Percentiles rank a stretch among this genome's conserved stretches.
Conservation (phyloP, 2,888 invertebrate species). For the Petrolisthes manimaculis region DNA sequence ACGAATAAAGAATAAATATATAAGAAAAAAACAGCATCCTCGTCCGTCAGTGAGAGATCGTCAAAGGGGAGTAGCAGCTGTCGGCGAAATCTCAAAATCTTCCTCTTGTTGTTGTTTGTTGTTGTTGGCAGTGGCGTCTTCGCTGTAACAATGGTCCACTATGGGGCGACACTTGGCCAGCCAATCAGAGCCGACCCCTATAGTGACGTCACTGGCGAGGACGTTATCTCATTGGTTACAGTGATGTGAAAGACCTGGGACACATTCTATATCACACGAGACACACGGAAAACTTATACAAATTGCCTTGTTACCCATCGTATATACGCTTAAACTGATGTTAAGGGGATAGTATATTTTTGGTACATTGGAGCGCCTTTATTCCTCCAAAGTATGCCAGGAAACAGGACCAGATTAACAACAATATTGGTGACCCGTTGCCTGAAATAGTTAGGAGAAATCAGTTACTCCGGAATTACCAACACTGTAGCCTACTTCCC, state of each 20-base stretch:
- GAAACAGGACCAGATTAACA: too few species aligned
- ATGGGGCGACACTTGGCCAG: background rate
- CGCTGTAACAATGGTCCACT: background rate
- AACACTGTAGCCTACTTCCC: too few species aligned
- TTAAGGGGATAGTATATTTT: too few species aligned
- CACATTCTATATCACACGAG: background rate
- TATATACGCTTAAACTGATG: too few species aligned
- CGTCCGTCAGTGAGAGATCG: constrained; percentile 3
- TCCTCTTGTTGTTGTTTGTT: too few species aligned
- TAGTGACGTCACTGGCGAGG: constrained; percentile 10
- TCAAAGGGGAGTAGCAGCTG: constrained; percentile 18
- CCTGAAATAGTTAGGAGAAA: too few species aligned
- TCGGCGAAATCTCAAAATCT: constrained; percentile 28
- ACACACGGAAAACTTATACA: background rate
- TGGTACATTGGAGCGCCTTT: too few species aligned
- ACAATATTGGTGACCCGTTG: too few species aligned
- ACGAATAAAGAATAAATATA: too few species aligned
- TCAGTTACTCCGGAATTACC: too few species aligned
- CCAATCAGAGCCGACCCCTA: constrained; percentile 1
- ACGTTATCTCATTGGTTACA: background rate
- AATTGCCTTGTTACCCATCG: background rate
- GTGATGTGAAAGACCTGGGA: background rate
- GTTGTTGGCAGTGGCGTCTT: constrained; percentile 13
- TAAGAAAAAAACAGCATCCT: background rate
- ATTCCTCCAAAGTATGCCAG: too few species aligned